A percentile compares a stretch with the other conserved stretches of the same genome.
Conservation (phyloP, 2,888 invertebrate genomes). For the Agrypnus murinus region DNA sequence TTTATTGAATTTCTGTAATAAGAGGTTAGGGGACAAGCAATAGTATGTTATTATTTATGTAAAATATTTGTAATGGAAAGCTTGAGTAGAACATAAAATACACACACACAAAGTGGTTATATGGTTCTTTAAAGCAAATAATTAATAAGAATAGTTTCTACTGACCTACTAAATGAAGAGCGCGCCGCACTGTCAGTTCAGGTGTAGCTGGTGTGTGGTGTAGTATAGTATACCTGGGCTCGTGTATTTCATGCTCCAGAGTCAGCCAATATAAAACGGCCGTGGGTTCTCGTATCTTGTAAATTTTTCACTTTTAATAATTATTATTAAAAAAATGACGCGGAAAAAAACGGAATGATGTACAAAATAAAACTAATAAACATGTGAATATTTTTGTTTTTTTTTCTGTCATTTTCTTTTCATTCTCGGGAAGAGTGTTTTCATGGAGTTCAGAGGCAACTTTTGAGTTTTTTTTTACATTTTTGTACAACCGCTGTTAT, state of each 20-base stretch:
- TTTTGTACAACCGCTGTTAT: too few species aligned
- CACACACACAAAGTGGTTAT: constrained; percentile 7
- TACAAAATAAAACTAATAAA: constrained; percentile 19
- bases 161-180: constrained; percentile 46
- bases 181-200: constrained; percentile 35
- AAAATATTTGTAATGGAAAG: constrained; percentile 14
- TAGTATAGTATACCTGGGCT: constrained; percentile 47
- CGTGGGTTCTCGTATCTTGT: constrained; percentile 21
- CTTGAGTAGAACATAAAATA: neutral
- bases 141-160: constrained; percentile 45
- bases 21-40: too few species aligned
- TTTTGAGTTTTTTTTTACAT: constrained; percentile 12
- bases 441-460: neutral
- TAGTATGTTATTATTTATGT: too few species aligned
- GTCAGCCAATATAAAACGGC: constrained; percentile 27
- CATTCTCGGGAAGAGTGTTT: neutral
- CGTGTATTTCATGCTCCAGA: constrained; percentile 43
- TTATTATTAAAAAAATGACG: constrained; percentile 23
- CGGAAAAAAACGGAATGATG: constrained; percentile 24
- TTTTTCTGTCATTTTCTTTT: neutral
- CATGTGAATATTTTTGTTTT: constrained; percentile 37
- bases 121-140: constrained; percentile 12
- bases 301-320: constrained; percentile 13
- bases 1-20: too few species aligned
- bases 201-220: constrained; percentile 28